Evolutionary conservation across 1,140 invertebrate species (phyloP), one percentile per base, ranked within the genome.

Genomic region (Drosophila equinoxialis): DNA sequence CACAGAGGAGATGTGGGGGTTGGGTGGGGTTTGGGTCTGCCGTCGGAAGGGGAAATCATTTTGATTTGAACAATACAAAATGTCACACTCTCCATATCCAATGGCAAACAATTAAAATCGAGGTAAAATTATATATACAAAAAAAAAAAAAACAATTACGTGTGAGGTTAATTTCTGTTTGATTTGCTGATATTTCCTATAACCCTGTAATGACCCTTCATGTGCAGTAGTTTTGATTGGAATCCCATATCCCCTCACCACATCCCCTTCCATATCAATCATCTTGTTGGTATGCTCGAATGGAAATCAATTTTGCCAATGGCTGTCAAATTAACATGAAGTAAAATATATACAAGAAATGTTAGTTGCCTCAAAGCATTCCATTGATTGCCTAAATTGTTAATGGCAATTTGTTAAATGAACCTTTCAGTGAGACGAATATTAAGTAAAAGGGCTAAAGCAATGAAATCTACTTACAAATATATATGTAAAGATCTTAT

Each of bases 181-280:
- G 20, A 51, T 51, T 51, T 51, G 17, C 17, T 23, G 45, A 23
- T 51, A 76, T 74, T 76, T 76, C 74, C 74, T 64, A 35, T 60
- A 76, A 69, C 74, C 74, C 74, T 76, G 73, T 64, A 68, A 65
- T 76, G 74, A 70, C 74, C 74, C 74, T 76, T 76, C 73, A 69
- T 76, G 63, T 68, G 54, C 14, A 67, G 57, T 23, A 39, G 20
- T 57, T 26, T 57, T 57, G 26, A 20, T 23, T n/a, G 59, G 59
- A 20, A 8, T 51, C 45, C 45, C 45, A 0, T 7, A 17, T 3
- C 45, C 8, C 45, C 10, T 11, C 45, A 10, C 6, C 45, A 3
- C 45, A 1, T 1, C 37, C 3, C 11, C 37, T 2, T 0, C 37
- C 37, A 39, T 3, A 3, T 10, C 37, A 11, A 37, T 37, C 35